Conservation (phyloP, 2,797 vertebrate species). For the Phoeniculus purpureus region DNA sequence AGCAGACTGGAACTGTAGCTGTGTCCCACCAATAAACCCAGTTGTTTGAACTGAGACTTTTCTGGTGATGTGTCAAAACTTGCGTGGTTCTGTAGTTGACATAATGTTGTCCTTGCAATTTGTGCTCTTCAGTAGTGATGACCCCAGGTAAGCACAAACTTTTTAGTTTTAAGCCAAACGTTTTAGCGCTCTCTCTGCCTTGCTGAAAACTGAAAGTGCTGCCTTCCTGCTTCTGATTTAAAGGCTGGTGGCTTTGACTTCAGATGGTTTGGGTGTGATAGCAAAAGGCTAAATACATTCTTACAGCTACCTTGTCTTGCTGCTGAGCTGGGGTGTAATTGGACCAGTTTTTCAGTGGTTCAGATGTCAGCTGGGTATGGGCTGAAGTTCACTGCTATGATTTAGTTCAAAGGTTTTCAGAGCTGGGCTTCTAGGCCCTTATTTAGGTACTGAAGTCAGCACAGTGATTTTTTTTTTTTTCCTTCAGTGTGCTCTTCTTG, state of each 20-base stretch:
- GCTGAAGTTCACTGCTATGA: slow-evolving; percentile 37
- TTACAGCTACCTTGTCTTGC: slow-evolving; percentile 17
- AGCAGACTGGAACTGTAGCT: not conserved
- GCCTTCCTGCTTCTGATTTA: slow-evolving; percentile 3
- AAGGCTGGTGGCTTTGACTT: not conserved
- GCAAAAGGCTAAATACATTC: not conserved
- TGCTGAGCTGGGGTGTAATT: not conserved
- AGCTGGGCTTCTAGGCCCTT: slow-evolving; percentile 21
- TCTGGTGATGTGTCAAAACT: not conserved
- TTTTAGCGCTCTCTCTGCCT: not conserved
- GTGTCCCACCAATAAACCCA: not conserved
- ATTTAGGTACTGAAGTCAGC: slow-evolving; percentile 54
- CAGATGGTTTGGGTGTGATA: slow-evolving; percentile 26
- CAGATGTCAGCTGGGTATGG: slow-evolving; percentile 56
- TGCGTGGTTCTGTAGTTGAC: not conserved
- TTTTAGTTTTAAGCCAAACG: not conserved
- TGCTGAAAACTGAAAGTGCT: not conserved
- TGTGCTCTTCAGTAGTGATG: not conserved
- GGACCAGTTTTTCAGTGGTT: slow-evolving; percentile 18
- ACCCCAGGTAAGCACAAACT: slow-evolving; percentile 20
- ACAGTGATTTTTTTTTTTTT: not conserved
- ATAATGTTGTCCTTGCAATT: not conserved
- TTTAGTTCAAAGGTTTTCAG: slow-evolving; percentile 61
- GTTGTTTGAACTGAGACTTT: not conserved
- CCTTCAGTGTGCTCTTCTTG: not conserved